Evolutionary conservation across 1,140 invertebrate genomes (phyloP), one percentile per base, ranked within the genome.

Genomic region (Telenomus remus): DNA sequence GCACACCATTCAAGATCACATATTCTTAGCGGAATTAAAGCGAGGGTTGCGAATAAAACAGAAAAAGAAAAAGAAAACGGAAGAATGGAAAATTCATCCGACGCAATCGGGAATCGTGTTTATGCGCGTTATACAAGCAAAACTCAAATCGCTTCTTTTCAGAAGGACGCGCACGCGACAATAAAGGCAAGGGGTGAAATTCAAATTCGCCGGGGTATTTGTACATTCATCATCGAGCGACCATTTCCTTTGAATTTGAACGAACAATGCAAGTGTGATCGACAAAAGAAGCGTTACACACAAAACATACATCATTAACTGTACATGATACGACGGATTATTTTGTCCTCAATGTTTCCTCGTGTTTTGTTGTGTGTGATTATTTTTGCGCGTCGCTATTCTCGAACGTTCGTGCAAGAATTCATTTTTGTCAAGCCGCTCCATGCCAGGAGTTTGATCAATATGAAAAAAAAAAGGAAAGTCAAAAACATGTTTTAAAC

Each of bases 21-120:
- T 69, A 78, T 66, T 69, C 71, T 72, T 68, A 48, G 42, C 48
- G 43, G 37, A 75, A 60, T 46, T 49, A 69, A 55, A 50, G n/a
- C 61, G 59, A 73, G 72, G 69, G 63, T 66, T n/a, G 69, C 53
- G 57, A 73, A 75, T 71, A 66, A 80, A 78, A 78, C 64, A 69
- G 50, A 72, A 27, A 27, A 27, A 27, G 6, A 27, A 27, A 27
- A 27, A 27, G 19, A 27, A 27, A n/a, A n/a, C n/a, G n/a, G 19
- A 27, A 27, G 6, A 27, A 1, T 3, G 2, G 19, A 27, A 27
- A 27, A n/a, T n/a, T 27, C 19, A 27, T 27, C 80, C 76, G 70
- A 71, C 48, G 76, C 72, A 74, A 59, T 65, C 54, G 46, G 63
- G 68, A 76, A 13, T 34, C 59, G 63, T 77, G 68, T 77, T 77